These are phyloP conservation scores for Myotis yumanensis DNA, from an alignment of 2,113 vertebrate genomes.

Conservation along the genomic window DNA sequence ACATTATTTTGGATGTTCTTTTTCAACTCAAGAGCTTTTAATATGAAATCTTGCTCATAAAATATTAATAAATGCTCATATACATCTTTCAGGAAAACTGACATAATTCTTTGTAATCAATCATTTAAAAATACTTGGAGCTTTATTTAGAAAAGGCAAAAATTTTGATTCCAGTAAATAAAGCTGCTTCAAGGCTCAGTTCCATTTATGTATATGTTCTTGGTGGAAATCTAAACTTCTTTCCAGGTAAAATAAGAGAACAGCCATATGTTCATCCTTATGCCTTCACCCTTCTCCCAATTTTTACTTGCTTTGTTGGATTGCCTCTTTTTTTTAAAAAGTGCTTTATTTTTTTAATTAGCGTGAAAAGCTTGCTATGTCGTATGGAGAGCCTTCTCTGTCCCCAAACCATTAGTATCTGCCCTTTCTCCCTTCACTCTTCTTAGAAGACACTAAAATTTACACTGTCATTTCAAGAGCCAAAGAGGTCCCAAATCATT, in stretches of 20 bases:
- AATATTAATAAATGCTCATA: not conserved
- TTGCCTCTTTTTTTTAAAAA: not conserved
- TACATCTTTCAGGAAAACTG: not conserved
- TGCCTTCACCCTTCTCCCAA: not conserved
- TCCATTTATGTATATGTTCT: not conserved
- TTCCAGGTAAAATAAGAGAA: not conserved
- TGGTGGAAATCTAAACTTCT: not conserved
- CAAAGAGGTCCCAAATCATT: not conserved
- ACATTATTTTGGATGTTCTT: not conserved
- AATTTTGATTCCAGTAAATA: not conserved
- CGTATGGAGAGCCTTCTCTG: not conserved
- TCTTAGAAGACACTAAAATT: not conserved
- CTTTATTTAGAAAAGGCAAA: constrained; percentile 27
- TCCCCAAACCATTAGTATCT: not conserved
- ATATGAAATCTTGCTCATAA: not conserved
- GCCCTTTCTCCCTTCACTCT: not conserved
- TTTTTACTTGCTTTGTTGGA: not conserved
- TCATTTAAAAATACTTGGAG: not conserved
- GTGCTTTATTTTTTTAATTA: not conserved
- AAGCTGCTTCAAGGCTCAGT: not conserved
- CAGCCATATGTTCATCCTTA: not conserved
- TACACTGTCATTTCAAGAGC: not conserved
- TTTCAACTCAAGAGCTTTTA: not conserved
- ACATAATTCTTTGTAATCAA: not conserved
- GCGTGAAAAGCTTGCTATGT: not conserved